Evolutionary conservation across 2,888 invertebrate species (phyloP).

Genomic region (Drosophila helvetica): DNA sequence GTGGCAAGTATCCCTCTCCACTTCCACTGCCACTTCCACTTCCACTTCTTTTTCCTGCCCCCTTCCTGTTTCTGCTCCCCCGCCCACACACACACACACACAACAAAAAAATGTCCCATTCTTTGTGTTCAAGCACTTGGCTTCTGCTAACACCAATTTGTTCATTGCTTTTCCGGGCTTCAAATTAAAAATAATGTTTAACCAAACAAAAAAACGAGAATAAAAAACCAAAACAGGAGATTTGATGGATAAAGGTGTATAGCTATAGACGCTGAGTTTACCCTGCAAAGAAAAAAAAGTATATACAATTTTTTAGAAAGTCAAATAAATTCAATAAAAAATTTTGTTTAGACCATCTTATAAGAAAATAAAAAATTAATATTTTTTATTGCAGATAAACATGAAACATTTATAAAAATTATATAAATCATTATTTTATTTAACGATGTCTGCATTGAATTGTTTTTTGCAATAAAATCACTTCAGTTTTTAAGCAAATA

Average conservation of each 20-base stretch:
- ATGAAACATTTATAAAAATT: too few relatives aligned
- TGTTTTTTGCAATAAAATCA: too few relatives aligned
- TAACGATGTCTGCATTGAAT: too few relatives aligned
- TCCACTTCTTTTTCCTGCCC: background rate
- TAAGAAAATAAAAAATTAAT: too few relatives aligned
- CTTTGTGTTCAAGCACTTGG: slow-evolving; percentile 66
- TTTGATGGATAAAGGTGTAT: background rate
- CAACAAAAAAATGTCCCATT: slow-evolving; percentile 16
- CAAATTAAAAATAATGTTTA: slow-evolving; percentile 71
- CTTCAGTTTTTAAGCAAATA: too few relatives aligned
- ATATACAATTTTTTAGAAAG: background rate
- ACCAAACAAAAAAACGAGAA: slow-evolving; percentile 32
- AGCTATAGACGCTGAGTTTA: background rate
- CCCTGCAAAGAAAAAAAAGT: slow-evolving; percentile 4
- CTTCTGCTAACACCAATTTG: slow-evolving; percentile 80
- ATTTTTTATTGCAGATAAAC: too few relatives aligned
- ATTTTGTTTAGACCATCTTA: too few relatives aligned
- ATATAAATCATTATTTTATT: too few relatives aligned
- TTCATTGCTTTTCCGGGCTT: slow-evolving; percentile 68
- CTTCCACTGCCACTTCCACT: background rate
- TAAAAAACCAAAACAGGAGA: slow-evolving; percentile 20
- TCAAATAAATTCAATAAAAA: too few relatives aligned
- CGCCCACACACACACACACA: background rate
- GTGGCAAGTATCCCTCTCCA: slow-evolving; percentile 27
- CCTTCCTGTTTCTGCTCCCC: slow-evolving; percentile 6